Evolutionary conservation across 2,113 vertebrate species (phyloP).

Genomic region (human): GRCh38 chr14:62308001-62308500

Average conservation of each 20-base stretch:
- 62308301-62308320: constrained; percentile 65
- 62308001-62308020: background rate
- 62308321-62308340: constrained; percentile 58
- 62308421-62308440: background rate
- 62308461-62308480: background rate
- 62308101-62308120: background rate
- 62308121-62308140: background rate
- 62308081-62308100: background rate
- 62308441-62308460: background rate
- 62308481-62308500: background rate
- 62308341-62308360: constrained; percentile 63
- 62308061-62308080: background rate
- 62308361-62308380: constrained; percentile 53
- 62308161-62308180: background rate
- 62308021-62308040: background rate
- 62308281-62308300: constrained; percentile 73
- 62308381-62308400: background rate
- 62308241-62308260: constrained; percentile 28
- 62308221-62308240: constrained; percentile 66
- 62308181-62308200: background rate
- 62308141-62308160: background rate
- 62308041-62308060: rapidly evolving
- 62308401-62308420: background rate
- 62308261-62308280: constrained; percentile 77
- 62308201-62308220: constrained; percentile 48